Base-by-base conservation (phyloP, 2,888 invertebrate species). In the Tridacna crocea region DNA sequence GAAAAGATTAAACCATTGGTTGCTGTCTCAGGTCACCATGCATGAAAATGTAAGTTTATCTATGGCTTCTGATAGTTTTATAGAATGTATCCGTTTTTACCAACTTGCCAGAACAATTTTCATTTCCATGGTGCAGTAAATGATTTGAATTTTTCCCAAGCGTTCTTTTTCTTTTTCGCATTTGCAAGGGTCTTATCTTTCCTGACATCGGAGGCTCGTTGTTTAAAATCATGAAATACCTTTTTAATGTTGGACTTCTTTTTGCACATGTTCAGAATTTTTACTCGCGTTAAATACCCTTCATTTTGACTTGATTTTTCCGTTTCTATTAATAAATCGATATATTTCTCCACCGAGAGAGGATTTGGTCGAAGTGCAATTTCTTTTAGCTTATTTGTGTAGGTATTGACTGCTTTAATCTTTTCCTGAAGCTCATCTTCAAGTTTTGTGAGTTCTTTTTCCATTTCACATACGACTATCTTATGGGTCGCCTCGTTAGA, bases 331-430 rank as follows among this genome's bases (percentile, higher is more conserved):
- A 91, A 65, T n/a, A 88, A 36, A 17, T 91, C 85, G 46, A 91
- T 88, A 61, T 91, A 91, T 47, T 90, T 85, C 1, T 83, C 72
- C 6, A 83, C 83, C 13, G 86, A 81, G 3, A 91, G 27, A 13
- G 87, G 85, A 68, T 89, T 88, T 13, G 86, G 84, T 36, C 83
- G 84, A 3, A 91, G 65, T 1, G 91, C 91, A 48, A 89, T 90
- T 70, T 88, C 75, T n/a, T 88, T 72, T 8, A 91, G 73, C n/a
- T 65, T 72, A 26, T 83, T 82, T n/a, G 68, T 75, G 36, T 77
- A 75, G 47, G 72, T 47, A 24, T 72, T 47, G 6, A 88, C 76
- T 15, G 63, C 17, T 0, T 78, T 80, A 11, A 88, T 70, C 58
- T 88, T 72, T 6, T 68, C 65, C 19, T 58, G 46, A 13, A 87